Conservation (phyloP, 2,888 invertebrate species). For the Folsomia manolachei region DNA sequence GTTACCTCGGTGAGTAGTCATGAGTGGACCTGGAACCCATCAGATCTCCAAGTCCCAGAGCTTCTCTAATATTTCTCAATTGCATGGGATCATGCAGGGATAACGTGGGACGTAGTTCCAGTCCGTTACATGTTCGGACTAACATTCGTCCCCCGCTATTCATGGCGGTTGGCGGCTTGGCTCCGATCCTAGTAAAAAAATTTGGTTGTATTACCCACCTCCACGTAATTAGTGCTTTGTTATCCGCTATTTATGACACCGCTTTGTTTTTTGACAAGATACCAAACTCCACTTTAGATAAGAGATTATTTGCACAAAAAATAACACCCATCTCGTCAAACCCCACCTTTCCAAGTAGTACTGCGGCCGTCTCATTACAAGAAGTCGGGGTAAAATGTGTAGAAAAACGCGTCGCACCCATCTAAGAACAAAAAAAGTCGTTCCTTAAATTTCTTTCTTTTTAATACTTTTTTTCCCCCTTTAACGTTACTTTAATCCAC, state of each 20-base stretch:
- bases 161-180: constrained; percentile 44
- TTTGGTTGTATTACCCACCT: too few species aligned
- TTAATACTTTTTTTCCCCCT: neutral
- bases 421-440: too few species aligned
- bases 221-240: too few species aligned
- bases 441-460: too few species aligned
- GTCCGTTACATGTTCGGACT: constrained; percentile 74
- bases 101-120: constrained; percentile 62
- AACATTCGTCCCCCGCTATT: constrained; percentile 56
- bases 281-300: too few species aligned
- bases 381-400: constrained; percentile 83
- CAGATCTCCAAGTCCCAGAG: constrained; percentile 48
- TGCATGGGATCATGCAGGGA: constrained; percentile 49
- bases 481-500: neutral
- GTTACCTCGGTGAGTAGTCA: constrained; percentile 50
- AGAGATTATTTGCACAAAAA: neutral
- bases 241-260: too few species aligned
- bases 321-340: neutral
- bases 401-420: constrained; percentile 94
- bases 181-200: constrained; percentile 50
- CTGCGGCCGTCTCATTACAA: constrained; percentile 88
- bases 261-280: too few species aligned
- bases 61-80: constrained; percentile 49
- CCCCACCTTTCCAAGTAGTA: constrained; percentile 70
- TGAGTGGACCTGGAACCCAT: constrained; percentile 45